Base-by-base conservation (phyloP, 2,797 vertebrate genomes). In the Etheostoma nigrum region DNA sequence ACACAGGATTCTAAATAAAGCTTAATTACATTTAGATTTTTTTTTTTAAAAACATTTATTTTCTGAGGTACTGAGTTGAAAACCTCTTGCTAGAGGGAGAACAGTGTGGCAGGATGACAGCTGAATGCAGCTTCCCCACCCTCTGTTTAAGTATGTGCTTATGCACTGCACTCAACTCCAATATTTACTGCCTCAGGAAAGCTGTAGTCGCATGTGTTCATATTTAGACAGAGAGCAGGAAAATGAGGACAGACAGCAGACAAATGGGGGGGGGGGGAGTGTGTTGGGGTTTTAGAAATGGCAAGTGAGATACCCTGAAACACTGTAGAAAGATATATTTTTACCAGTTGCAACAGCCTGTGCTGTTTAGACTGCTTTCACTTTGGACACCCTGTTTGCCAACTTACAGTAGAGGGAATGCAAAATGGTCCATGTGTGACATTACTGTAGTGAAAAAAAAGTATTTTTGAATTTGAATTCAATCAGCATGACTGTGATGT, bases 381-480 rank as follows among this genome's bases (percentile, higher is more conserved):
- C 78, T 60, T 62, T 65, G 40, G 69, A 68, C 60, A 91, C 84
- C 84, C 86, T 88, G 86, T 87, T 55, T 25, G 44, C 86, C 86
- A 69, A 36, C 55, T 55, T 14, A 66, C 64, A 51, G 51, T 23
- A 42, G 19, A 14, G 62, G 9, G 45, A 10, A 57, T 42, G 59
- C 6, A 33, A 59, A 78, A 47, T 4, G 52, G 54, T 33, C 49
- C 14, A 5, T 16, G 13, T 48, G 23, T 67, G 59, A 67, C 40
- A 57, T 58, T 33, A 60, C 10, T 40, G 36, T 6, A 44, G 42
- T 5, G 42, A 30, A 30, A 30, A 30, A 30, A 30, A 27, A 27
- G 30, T 30, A 30, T 30, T 30, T 30, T 30, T 30, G 52, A 51
- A 11, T 61, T 6, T 40, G 30, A 68, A 49, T 42, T 66, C 3